Base-by-base conservation (phyloP, 1,140 invertebrate genomes). In the Mycetomoellerius zeteki region DNA sequence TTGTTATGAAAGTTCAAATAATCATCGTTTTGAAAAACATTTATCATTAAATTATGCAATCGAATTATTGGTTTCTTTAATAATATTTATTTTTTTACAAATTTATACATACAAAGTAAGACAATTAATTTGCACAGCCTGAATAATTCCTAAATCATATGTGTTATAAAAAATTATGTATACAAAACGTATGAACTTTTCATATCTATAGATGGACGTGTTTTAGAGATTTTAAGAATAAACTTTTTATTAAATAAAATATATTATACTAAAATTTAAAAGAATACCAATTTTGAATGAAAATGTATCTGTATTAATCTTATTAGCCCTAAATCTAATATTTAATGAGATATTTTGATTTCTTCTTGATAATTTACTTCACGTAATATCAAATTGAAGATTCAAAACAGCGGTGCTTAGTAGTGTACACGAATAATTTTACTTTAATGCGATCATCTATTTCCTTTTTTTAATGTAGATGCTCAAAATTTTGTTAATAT, bases 61-160 rank as follows among this genome's bases (percentile, higher is more conserved):
- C 52, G 0, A 54, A n/a, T 19, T n/a, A 19, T n/a, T n/a, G 19
- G 5, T n/a, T 54, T n/a, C 19, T 54, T 54, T 54, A 54, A 37
- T 54, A n/a, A 54, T 54, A n/a, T 54, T 54, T 54, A 54, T 54
- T 54, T 54, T 54, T 54, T 54, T 54, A 54, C 16, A 54, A n/a
- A 6, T n/a, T 54, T 6, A 54, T 37, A 37, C 16, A 7, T n/a
- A 54, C 16, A 56, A 10, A n/a, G 2, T 56, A 10, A 8, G n/a
- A 52, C 3, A 52, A 5, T 14, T 14, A 21, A 56, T 16, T 56
- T 56, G 54, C 8, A 56, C n/a, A 56, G 5, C 19, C 14, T 16
- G 16, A 52, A 16, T 52, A 52, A 52, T 52, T 16, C 14, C 50
- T 16, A 52, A 52, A 52, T 52, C 3, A 12, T 52, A 43, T 43